Base-by-base conservation (phyloP, 2,888 invertebrate genomes). In the Petrophora chlorosata region DNA sequence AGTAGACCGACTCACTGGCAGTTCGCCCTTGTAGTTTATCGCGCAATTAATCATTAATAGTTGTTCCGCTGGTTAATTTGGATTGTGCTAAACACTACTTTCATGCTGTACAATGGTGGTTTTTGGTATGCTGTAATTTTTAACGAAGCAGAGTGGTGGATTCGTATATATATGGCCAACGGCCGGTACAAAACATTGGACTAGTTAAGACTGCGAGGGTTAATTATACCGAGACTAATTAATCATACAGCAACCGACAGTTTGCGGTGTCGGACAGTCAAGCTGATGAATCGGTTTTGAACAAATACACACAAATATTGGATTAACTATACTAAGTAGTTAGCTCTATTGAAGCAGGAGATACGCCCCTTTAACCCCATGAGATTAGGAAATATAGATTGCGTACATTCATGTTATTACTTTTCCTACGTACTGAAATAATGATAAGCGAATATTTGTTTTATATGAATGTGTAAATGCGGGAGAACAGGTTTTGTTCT, bases 241-340 rank as follows among this genome's bases (percentile, higher is more conserved):
- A 63, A 69, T 72, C 65, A 69, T 60, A 25, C 42, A 48, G 55
- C 54, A 61, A 48, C 53, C 53, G 60, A 61, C 67, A 62, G 58
- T 56, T 60, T 46, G 59, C 49, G 59, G 57, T 40, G 64, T 59
- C 46, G 53, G 52, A 51, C 58, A 55, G 64, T 57, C 57, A 55
- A 61, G 56, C 60, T 65, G 65, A 70, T 70, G 60, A 65, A 63
- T 63, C 56, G 61, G 53, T 64, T 45, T 44, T 30, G 32, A 39
- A 33, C 34, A 22, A 34, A 49, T 43, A 38, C 30, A 30, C 34
- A 30, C 19, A 35, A 25, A 25, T 8, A 19, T 8, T 9, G 8
- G 36, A 17, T 10, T n/a, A 23, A 1, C 8, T n/a, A 14, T 15
- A 15, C 7, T 25, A 25, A 14, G 14, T 10, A 13, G 2, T 2